A percentile compares a stretch with the other conserved stretches of the same genome.
These are phyloP conservation scores for Melospiza georgiana DNA, from an alignment of 2,113 vertebrate genomes.

Conservation along the genomic window DNA sequence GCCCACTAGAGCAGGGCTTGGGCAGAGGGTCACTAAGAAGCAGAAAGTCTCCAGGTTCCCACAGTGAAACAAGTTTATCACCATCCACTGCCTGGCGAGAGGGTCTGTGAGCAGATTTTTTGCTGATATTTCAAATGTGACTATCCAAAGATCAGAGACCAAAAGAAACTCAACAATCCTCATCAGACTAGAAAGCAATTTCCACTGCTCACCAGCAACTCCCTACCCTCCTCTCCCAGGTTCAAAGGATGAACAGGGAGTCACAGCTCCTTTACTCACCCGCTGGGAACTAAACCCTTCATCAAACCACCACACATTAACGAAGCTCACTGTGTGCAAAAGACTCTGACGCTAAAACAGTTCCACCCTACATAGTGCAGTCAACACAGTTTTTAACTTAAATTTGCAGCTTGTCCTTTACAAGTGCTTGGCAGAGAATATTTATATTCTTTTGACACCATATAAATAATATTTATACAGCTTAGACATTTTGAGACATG, in stretches of 20 bases:
- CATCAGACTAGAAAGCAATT: background rate
- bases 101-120: background rate
- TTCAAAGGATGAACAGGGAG: constrained; percentile 15
- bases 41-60: background rate
- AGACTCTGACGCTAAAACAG: constrained; percentile 66
- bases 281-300: constrained; percentile 49
- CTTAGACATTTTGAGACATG: constrained; percentile 81
- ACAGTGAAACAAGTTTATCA: background rate
- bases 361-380: constrained; percentile 71
- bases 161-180: background rate
- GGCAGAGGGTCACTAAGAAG: background rate
- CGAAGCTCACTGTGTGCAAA: constrained; percentile 58
- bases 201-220: background rate
- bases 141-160: background rate
- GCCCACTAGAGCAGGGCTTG: background rate
- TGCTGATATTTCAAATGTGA: background rate
- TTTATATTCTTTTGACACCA: constrained; percentile 77
- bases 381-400: constrained; percentile 66
- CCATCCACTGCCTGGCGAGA: background rate
- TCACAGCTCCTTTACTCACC: constrained; percentile 39
- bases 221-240: constrained; percentile 1
- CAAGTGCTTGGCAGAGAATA: constrained; percentile 72
- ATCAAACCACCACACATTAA: constrained; percentile 58
- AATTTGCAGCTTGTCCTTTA: constrained; percentile 68
- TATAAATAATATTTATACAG: constrained; percentile 83